These are phyloP conservation scores for Cacoxenus indagator DNA, from an alignment of 2,888 invertebrate genomes.

Conservation along the genomic window DNA sequence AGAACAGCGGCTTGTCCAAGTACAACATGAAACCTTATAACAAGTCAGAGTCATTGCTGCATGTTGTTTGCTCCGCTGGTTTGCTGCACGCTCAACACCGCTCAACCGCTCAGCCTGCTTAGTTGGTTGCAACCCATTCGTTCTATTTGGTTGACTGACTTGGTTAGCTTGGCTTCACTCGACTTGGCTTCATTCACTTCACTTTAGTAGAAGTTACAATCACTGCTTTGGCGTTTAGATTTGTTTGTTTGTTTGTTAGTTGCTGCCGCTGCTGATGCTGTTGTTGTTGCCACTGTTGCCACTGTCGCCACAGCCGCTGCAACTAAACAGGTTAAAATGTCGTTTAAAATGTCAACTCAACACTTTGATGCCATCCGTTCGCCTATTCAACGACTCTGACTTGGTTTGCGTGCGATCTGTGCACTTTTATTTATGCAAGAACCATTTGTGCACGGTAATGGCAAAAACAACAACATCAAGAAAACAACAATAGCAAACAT, in stretches of 20 bases:
- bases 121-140: not conserved
- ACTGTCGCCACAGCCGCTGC: slow-evolving; percentile 30
- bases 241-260: not conserved
- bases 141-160: slow-evolving; percentile 43
- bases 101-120: slow-evolving; percentile 1
- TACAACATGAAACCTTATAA: slow-evolving; percentile 28
- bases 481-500: not conserved
- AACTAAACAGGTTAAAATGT: slow-evolving; percentile 65
- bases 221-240: not conserved
- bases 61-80: slow-evolving; percentile 42
- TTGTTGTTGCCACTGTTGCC: slow-evolving; percentile 10
- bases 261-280: not conserved
- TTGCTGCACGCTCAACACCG: slow-evolving; percentile 26
- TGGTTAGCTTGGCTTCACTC: slow-evolving; percentile 54
- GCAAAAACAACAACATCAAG: not conserved
- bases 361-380: slow-evolving; percentile 64
- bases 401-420: slow-evolving; percentile 63
- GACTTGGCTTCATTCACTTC: slow-evolving; percentile 43
- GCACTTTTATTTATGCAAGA: slow-evolving; percentile 60
- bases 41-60: slow-evolving; percentile 21
- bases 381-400: slow-evolving; percentile 22
- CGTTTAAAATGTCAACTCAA: slow-evolving; percentile 66
- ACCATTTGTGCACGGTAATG: slow-evolving; percentile 53
- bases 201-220: slow-evolving; percentile 33
- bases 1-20: slow-evolving; percentile 35